Base-by-base conservation (phyloP, 2,888 invertebrate species). In the Xanthostigma xanthostigma region DNA sequence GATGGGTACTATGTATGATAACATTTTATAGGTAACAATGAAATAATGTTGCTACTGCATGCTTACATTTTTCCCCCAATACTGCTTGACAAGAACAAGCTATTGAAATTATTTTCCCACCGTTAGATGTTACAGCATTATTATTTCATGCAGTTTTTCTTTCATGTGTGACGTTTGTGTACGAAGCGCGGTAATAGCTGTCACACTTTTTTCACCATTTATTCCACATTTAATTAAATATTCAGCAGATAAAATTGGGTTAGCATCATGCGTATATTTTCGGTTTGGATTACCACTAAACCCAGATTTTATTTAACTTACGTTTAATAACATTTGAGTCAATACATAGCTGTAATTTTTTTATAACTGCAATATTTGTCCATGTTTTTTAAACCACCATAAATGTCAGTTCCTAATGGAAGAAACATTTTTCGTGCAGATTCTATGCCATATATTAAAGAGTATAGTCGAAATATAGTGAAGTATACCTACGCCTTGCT, bases 211-310 rank as follows among this genome's bases (percentile, higher is more conserved):
- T 36, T 13, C 10, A 27, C 11, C 11, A 33, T 42, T 36, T 9
- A 42, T 27, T 41, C 43, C 37, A 14, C 42, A 42, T 36, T 48
- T 42, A 48, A 48, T 42, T 9, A 48, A 36, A 36, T 48, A 41
- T 11, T 17, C 42, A 3, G 36, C 41, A 36, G 14, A 35, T 33
- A 48, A 36, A 44, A 44, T 34, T 14, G 44, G 49, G 37, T 41
- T 6, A 8, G 41, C 17, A 17, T 41, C 11, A 41, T 41, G 27
- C 4, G 36, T 39, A 46, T 13, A 41, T 34, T 43, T 39, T 35
- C 51, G 44, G 33, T 53, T 36, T 48, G 49, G 44, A 47, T 51
- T 50, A 17, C 17, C 17, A 17, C 3, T 17, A 17, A 17, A 2
- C 17, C 17, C 2, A 17, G 17, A 17, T 17, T 3, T 17, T 17